phyloP scores from a whole-genome alignment of 2,797 vertebrate species.

The Lepilemur septentrionalis region DNA sequence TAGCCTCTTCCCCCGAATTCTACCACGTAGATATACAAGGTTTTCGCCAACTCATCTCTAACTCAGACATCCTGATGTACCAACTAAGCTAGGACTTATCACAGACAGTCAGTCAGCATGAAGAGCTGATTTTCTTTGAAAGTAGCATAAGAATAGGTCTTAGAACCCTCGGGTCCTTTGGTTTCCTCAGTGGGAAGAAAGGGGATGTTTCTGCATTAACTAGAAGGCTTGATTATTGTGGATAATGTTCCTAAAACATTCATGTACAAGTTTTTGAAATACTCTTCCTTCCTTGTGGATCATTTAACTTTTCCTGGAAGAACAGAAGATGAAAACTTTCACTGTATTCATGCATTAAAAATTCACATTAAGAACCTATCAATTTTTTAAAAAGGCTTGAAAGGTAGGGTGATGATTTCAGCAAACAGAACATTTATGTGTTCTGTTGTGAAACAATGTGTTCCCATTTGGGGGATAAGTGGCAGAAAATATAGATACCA shows the following conservation, averaged over 20 bases:
- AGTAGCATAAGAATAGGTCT: neutral
- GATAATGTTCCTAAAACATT: neutral
- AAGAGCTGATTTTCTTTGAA: neutral
- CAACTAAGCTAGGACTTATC: neutral
- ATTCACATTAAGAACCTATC: neutral
- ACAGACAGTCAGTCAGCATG: neutral
- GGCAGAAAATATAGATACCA: neutral
- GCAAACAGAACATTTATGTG: neutral
- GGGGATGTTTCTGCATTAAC: neutral
- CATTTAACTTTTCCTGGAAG: neutral
- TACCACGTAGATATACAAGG: neutral
- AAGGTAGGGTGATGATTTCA: neutral
- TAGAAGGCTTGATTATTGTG: neutral
- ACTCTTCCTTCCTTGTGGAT: neutral
- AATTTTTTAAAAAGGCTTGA: neutral
- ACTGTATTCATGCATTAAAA: neutral
- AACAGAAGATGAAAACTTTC: neutral
- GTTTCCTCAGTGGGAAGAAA: neutral
- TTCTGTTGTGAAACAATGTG: neutral
- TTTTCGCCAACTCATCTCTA: neutral
- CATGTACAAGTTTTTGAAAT: neutral
- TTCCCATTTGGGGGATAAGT: neutral
- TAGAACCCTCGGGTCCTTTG: neutral
- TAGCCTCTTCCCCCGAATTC: neutral
- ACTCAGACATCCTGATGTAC: neutral